Percentiles rank a stretch among this genome's conserved stretches.
phyloP scores from a whole-genome alignment of 2,888 invertebrate genomes.

The Microdon myrmicae region DNA sequence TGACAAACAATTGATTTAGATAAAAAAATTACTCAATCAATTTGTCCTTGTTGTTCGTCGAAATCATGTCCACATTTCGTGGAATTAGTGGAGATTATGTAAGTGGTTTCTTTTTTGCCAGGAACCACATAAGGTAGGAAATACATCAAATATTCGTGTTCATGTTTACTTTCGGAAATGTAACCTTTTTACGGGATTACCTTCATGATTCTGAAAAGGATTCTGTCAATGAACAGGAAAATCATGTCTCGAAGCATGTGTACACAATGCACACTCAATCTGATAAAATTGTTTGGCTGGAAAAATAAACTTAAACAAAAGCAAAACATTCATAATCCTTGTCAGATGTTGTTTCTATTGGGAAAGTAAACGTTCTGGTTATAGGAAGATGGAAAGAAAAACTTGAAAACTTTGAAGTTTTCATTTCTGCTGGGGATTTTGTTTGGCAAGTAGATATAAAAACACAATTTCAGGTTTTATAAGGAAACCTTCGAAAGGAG shows the following conservation, averaged over 20 bases:
- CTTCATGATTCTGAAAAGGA: constrained; percentile 20
- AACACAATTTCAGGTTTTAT: neutral
- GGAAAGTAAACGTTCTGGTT: too few relatives aligned
- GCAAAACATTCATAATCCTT: constrained; percentile 51
- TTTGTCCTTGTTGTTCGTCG: constrained; percentile 13
- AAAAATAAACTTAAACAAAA: constrained; percentile 48
- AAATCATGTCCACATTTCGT: too few relatives aligned
- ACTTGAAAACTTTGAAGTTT: neutral
- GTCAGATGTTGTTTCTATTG: constrained; percentile 34
- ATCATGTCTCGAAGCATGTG: neutral
- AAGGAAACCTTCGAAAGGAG: too few relatives aligned
- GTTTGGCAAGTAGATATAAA: constrained; percentile 1
- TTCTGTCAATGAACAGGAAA: constrained; percentile 12
- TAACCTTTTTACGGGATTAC: constrained; percentile 46
- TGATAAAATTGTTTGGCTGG: constrained; percentile 48
- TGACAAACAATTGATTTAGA: constrained; percentile 12
- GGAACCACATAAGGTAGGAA: too few relatives aligned
- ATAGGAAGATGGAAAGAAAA: constrained; percentile 2
- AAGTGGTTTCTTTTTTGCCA: too few relatives aligned
- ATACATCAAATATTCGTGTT: too few relatives aligned
- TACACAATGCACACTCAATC: constrained; percentile 39
- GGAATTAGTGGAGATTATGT: too few relatives aligned
- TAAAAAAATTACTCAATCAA: constrained; percentile 35
- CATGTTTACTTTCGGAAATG: constrained; percentile 31
- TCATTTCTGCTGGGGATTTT: neutral